Base-by-base conservation (phyloP, 1,140 invertebrate species). In the Acyrthosiphon pisum region DNA sequence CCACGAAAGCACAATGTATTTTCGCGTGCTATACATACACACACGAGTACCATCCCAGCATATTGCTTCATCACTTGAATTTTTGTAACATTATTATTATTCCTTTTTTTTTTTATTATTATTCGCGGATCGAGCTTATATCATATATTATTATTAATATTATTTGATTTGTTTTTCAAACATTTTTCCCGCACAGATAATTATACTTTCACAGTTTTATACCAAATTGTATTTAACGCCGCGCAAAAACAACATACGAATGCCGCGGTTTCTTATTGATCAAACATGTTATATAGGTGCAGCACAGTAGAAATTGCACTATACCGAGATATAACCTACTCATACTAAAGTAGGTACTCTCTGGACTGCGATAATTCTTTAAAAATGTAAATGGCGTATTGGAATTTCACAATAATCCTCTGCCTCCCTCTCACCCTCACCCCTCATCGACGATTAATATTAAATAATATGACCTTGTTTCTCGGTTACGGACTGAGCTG, bases 1-100 rank as follows among this genome's bases (percentile, higher is more conserved):
- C 48, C 48, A 53, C 35, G 41, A 90, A 37, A 90, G 53, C 35
- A 90, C 88, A 90, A 60, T 90, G 37, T 37, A 90, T 37, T 56
- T 90, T 37, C 50, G 8, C 88, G 23, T 26, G 35, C 22, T 41
- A 41, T 3, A 30, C 35, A 88, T 20, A 41, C 41, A 30, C 53
- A 18, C 6, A 44, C 53, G 9, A 48, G 46, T n/a, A 20, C 86
- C 35, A 41, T 23, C 37, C 37, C 11, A 50, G 48, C 18, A 20
- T 6, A 53, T 53, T 22, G 50, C 81, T 84, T 84, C 60, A 68
- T 68, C 30, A 68, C 60, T 68, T 68, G 60, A 68, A 68, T 14
- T 60, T 60, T 60, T 60, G 1, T 60, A 30, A 30, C 3, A 30
- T 60, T 30, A 3, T 60, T 60, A 9, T 9, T 26, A 60, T 60